A percentile compares a stretch with the other conserved stretches of the same genome.
Conservation (phyloP, 2,113 vertebrate species). For the Sebastes schlegelii region DNA sequence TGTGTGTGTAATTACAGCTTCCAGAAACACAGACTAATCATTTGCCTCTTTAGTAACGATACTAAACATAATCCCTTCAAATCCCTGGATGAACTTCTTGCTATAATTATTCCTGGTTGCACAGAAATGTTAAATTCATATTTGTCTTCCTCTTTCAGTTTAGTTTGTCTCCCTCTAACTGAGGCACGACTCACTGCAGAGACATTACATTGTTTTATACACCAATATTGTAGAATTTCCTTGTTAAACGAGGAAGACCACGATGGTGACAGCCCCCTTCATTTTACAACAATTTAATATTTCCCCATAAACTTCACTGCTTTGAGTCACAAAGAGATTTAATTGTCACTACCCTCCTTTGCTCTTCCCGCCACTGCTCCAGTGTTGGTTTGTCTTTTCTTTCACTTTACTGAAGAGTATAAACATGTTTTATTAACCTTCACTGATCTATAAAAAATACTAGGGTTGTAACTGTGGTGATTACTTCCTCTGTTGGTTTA, state of each 20-base stretch:
- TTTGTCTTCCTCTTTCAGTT: not conserved
- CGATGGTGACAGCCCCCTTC: too few relatives aligned
- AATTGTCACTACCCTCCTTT: not conserved
- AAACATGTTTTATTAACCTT: not conserved
- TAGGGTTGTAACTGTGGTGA: not conserved
- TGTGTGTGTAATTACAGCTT: conserved; percentile 10
- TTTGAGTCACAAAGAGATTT: not conserved
- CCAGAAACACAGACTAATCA: conserved; percentile 27
- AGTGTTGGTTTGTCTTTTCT: not conserved
- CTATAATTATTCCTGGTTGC: conserved; percentile 26
- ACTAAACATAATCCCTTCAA: conserved; percentile 6
- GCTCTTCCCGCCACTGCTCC: not conserved
- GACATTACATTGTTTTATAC: conserved; percentile 66
- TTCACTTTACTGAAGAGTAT: not conserved
- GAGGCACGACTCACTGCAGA: conserved; percentile 84
- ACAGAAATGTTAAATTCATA: not conserved
- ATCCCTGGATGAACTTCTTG: conserved; percentile 1
- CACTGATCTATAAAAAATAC: not conserved
- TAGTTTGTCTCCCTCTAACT: conserved; percentile 81
- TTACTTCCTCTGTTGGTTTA: not conserved
- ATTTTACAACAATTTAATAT: not conserved
- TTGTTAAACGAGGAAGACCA: too few relatives aligned
- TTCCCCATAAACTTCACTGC: not conserved
- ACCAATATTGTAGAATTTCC: not conserved
- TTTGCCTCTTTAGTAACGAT: conserved; percentile 1